These are phyloP conservation scores for Austrolebias charrua DNA, from an alignment of 2,797 vertebrate genomes.

Conservation along the genomic window DNA sequence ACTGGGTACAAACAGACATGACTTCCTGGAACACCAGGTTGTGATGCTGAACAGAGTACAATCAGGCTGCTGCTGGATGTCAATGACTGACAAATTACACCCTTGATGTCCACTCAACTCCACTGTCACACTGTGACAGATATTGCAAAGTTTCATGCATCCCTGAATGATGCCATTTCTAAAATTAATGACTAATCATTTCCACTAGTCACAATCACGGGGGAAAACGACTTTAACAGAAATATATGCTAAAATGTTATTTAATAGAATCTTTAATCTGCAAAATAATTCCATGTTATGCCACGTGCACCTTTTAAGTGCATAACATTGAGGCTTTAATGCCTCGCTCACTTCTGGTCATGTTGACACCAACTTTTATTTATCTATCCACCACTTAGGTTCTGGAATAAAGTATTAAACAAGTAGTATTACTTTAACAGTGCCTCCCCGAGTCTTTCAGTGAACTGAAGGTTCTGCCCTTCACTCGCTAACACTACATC, in stretches of 20 bases:
- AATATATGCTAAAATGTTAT: constrained; percentile 7
- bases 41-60: background rate
- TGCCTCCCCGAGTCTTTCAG: constrained; percentile 15
- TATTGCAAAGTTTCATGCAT: constrained; percentile 13
- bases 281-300: constrained; percentile 27
- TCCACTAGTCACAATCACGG: constrained; percentile 6
- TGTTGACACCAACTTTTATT: too few relatives aligned
- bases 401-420: constrained; percentile 20
- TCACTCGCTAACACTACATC: constrained; percentile 27
- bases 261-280: constrained; percentile 5
- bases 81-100: constrained; percentile 48
- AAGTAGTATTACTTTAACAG: constrained; percentile 23
- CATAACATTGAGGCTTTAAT: background rate
- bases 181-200: constrained; percentile 31
- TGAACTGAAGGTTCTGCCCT: constrained; percentile 15
- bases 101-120: constrained; percentile 31
- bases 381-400: too few relatives aligned
- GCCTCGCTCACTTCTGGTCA: background rate
- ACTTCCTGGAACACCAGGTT: background rate
- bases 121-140: constrained; percentile 26
- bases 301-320: background rate
- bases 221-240: constrained; percentile 13
- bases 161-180: constrained; percentile 20
- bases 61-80: constrained; percentile 13
- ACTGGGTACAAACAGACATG: background rate